Conservation (phyloP, 2,797 vertebrate genomes). For the Orestias chungarensis region DNA sequence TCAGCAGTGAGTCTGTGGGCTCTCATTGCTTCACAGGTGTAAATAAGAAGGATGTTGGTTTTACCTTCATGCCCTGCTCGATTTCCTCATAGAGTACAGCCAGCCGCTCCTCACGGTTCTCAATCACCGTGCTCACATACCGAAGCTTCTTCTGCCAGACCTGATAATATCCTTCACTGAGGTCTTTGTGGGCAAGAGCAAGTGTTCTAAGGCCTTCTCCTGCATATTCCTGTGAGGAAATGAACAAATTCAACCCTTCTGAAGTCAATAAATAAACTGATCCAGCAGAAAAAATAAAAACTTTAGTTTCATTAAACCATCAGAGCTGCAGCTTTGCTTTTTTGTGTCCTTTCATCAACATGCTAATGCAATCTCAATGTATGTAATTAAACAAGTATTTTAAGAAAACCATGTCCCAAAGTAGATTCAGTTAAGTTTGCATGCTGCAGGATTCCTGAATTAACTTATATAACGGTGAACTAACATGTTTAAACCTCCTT, state of each 20-base stretch:
- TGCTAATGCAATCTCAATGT: background rate
- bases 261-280: background rate
- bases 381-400: background rate
- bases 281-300: background rate
- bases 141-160: conserved; percentile 84
- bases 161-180: conserved; percentile 83
- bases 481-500: background rate
- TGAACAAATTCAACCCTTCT: background rate
- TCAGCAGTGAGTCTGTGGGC: conserved; percentile 35
- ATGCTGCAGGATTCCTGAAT: background rate
- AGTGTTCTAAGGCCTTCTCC: conserved; percentile 88
- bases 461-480: no score
- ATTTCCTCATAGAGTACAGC: conserved; percentile 84
- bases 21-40: background rate
- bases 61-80: conserved; percentile 77
- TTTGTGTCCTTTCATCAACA: background rate
- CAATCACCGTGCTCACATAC: conserved; percentile 72
- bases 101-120: conserved; percentile 80
- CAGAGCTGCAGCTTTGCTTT: background rate
- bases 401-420: background rate
- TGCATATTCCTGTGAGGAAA: conserved; percentile 83
- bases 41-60: conserved; percentile 7
- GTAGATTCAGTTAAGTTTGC: background rate
- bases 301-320: background rate
- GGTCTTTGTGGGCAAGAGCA: conserved; percentile 86